Percentiles rank a stretch among this genome's conserved stretches.
Evolutionary conservation across 2,113 vertebrate species (phyloP).

Genomic region (Hemicordylus capensis): DNA sequence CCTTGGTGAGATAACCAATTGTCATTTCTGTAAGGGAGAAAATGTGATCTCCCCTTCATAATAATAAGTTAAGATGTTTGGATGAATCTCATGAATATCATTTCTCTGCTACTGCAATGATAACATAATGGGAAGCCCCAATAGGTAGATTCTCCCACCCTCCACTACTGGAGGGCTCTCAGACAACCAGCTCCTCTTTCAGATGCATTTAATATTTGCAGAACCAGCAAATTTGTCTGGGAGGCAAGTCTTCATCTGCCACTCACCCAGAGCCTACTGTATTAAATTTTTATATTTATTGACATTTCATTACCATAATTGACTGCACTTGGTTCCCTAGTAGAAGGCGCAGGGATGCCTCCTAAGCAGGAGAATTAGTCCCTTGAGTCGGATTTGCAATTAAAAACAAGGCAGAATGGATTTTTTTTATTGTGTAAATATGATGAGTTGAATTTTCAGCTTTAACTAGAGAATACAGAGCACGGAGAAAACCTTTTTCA

Average conservation of each 20-base stretch:
- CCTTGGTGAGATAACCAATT: slow-evolving; percentile 2
- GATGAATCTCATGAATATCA: slow-evolving; percentile 51
- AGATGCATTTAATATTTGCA: slow-evolving; percentile 93
- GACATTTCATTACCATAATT: slow-evolving; percentile 99
- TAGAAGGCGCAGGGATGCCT: slow-evolving; percentile 84
- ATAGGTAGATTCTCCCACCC: slow-evolving; percentile 65
- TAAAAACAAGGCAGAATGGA: slow-evolving; percentile 89
- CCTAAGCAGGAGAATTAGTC: slow-evolving; percentile 87
- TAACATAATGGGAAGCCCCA: slow-evolving; percentile 63
- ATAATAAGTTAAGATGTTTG: slow-evolving; percentile 69
- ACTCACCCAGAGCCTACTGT: slow-evolving; percentile 92
- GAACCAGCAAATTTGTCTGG: slow-evolving; percentile 94
- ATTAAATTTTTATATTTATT: slow-evolving; percentile 99
- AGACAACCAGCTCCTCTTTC: slow-evolving; percentile 79
- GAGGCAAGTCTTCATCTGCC: slow-evolving; percentile 95
- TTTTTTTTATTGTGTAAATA: slow-evolving; percentile 93
- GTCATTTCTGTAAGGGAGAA: slow-evolving; percentile 15
- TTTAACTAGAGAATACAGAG: slow-evolving; percentile 80
- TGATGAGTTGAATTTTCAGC: slow-evolving; percentile 86
- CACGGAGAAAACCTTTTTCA: slow-evolving; percentile 73
- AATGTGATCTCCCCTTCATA: slow-evolving; percentile 28
- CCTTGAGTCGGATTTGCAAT: slow-evolving; percentile 92
- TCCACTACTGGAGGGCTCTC: slow-evolving; percentile 67
- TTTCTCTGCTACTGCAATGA: slow-evolving; percentile 46
- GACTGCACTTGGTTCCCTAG: slow-evolving; percentile 89